Evolutionary conservation across 2,113 vertebrate genomes (phyloP), one percentile per base, ranked within the genome.

Genomic region (Noctilio leporinus): DNA sequence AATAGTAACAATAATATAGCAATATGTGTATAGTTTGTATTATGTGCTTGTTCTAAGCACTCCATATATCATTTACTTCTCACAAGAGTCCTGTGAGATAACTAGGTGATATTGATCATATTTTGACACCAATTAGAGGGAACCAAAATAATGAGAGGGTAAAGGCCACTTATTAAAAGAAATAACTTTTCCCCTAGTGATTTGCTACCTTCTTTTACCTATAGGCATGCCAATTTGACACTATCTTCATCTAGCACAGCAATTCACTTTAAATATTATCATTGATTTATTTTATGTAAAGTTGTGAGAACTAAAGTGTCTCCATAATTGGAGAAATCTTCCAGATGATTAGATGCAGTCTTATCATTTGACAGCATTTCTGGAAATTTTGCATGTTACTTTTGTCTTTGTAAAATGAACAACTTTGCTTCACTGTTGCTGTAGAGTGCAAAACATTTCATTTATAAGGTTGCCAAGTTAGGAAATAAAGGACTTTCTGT

Each of bases 121-220:
- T 67, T 10, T 93, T 94, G 76, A 97, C 62, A 97, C 84, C 82
- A 96, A 89, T 97, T 96, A 97, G n/a, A 93, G n/a, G 45, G 22
- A 83, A 75, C 88, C 93, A 94, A 53, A 92, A 75, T 97, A 62
- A 97, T 89, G 86, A 92, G 92, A 93, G 83, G 70, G 55, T 89
- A 76, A 6, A 83, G 82, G n/a, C 62, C 33, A 83, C 88, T 59
- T 96, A 72, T 59, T 86, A 75, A 85, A 94, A 94, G 47, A 94
- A 87, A 89, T 70, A 73, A 38, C 33, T 43, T 77, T 92, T 94
- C 40, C 38, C 28, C 28, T 73, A 15, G 91, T 19, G 30, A 91
- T 69, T 6, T 92, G 28, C 33, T 76, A 26, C 19, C 38, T 73
- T 62, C 26, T 80, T 87, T 87, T 70, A 70, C 55, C 80, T 57